phyloP scores from a whole-genome alignment of 2,113 vertebrate species.

The Xenopus borealis region DNA sequence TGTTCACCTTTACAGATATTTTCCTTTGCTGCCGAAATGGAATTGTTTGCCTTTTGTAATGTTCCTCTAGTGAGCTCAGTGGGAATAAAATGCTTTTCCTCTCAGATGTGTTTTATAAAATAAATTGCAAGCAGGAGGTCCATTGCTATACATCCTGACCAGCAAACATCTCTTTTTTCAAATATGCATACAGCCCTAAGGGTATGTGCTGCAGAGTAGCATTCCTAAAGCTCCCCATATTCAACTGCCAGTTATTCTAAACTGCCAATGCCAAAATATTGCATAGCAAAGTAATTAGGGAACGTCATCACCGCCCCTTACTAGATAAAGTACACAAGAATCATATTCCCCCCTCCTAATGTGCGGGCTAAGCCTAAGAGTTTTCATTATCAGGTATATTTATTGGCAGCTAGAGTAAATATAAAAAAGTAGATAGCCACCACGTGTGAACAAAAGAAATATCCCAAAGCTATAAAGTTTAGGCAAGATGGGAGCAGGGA shows the following conservation, averaged over 20 bases:
- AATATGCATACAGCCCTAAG: too few relatives aligned
- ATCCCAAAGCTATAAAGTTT: slow-evolving; percentile 19
- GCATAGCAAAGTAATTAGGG: neutral
- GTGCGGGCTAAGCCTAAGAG: too few relatives aligned
- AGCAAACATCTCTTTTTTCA: neutral
- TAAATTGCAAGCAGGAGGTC: slow-evolving; percentile 1
- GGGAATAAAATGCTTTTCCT: slow-evolving; percentile 16
- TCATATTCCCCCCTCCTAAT: too few relatives aligned
- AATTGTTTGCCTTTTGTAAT: slow-evolving; percentile 7
- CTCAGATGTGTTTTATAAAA: neutral
- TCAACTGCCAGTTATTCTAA: too few relatives aligned
- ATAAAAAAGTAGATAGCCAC: neutral
- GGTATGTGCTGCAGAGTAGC: too few relatives aligned
- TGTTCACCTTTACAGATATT: slow-evolving; percentile 35
- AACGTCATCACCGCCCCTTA: neutral
- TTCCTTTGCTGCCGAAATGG: slow-evolving; percentile 6
- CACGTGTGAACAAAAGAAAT: slow-evolving; percentile 25
- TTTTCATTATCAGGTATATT: too few relatives aligned
- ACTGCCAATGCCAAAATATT: neutral
- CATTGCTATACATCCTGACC: neutral
- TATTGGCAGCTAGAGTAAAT: neutral
- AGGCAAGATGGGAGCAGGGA: slow-evolving; percentile 23
- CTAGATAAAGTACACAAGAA: too few relatives aligned
- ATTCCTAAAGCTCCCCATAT: too few relatives aligned
- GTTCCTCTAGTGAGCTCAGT: slow-evolving; percentile 3